A percentile compares a stretch with the other conserved stretches of the same genome.
Conservation (phyloP, 2,888 invertebrate species). For the Hartigia nigra region DNA sequence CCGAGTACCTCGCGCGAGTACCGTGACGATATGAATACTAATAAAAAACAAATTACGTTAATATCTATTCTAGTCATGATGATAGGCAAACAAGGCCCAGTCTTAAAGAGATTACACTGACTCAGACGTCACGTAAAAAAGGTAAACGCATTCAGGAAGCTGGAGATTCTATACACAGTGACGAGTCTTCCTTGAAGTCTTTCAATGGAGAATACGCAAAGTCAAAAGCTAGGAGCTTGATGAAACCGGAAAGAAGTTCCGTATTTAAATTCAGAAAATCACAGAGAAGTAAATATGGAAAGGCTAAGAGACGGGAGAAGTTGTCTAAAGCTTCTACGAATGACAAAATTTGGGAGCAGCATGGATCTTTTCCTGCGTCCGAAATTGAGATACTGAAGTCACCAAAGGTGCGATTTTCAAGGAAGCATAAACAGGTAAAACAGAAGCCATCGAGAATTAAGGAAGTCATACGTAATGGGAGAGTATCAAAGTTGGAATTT, state of each 20-base stretch:
- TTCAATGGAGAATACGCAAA: background rate
- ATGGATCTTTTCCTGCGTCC: background rate
- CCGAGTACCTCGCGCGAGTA: background rate
- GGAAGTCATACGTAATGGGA: background rate
- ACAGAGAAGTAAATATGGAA: background rate
- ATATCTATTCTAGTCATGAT: background rate
- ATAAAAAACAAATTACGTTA: background rate
- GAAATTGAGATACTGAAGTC: background rate
- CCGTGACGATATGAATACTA: background rate
- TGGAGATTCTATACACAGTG: background rate
- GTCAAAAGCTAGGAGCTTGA: background rate
- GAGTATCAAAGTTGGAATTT: background rate
- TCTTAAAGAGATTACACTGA: background rate
- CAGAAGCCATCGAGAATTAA: background rate
- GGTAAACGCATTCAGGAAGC: background rate
- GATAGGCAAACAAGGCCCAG: background rate
- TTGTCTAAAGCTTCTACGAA: background rate
- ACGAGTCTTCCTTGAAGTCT: background rate
- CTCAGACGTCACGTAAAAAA: background rate
- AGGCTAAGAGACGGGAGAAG: background rate
- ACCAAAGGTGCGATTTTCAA: background rate
- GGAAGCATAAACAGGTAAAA: background rate
- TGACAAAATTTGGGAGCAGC: background rate
- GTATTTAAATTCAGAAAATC: background rate
- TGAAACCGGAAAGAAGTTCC: background rate